phyloP scores from a whole-genome alignment of 2,113 vertebrate genomes.

The Anhinga anhinga region DNA sequence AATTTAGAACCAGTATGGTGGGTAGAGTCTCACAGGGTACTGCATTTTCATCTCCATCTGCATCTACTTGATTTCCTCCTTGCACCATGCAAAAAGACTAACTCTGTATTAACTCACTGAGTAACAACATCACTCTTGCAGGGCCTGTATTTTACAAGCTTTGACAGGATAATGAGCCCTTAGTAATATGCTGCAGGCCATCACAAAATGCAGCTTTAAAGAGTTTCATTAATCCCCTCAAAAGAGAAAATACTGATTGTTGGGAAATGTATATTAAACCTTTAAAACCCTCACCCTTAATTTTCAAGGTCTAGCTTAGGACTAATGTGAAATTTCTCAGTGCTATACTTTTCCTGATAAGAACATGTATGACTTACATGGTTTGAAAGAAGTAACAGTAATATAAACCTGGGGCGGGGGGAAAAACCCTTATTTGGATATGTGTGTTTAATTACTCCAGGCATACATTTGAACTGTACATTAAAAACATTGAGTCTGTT shows the following conservation, averaged over 20 bases:
- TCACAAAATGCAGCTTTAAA: constrained; percentile 24
- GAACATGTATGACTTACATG: background rate
- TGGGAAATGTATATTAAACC: constrained; percentile 31
- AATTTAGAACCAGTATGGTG: background rate
- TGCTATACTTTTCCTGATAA: background rate
- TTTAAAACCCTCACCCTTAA: background rate
- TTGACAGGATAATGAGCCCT: constrained; percentile 64
- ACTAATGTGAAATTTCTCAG: background rate
- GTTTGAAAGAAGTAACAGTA: background rate
- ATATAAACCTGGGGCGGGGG: background rate
- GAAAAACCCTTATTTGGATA: background rate
- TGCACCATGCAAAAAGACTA: background rate
- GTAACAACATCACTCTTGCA: constrained; percentile 47
- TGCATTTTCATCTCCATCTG: background rate
- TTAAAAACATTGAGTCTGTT: background rate
- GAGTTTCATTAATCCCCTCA: constrained; percentile 33
- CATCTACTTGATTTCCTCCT: background rate
- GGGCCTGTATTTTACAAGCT: constrained; percentile 17
- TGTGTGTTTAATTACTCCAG: background rate
- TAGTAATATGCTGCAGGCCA: constrained; percentile 39
- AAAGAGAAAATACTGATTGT: constrained; percentile 33
- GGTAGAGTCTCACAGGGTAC: background rate
- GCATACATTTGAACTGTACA: background rate
- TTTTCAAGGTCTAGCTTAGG: background rate
- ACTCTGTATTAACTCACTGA: constrained; percentile 21